phyloP scores from a whole-genome alignment of 2,888 invertebrate species.

The Dryocosmus kuriphilus region DNA sequence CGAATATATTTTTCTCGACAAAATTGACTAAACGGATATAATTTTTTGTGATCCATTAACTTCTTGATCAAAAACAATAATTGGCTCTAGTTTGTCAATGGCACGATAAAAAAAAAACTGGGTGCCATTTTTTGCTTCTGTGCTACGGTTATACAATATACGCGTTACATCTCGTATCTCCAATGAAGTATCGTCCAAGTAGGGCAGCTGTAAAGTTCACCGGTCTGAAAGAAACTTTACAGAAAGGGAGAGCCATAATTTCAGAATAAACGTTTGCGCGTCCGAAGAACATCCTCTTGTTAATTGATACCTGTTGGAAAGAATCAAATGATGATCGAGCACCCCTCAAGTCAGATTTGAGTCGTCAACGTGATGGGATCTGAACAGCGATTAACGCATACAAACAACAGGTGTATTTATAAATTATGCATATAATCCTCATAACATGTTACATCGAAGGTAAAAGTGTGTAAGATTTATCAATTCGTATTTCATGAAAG shows the following conservation, averaged over 20 bases:
- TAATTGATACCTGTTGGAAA: constrained; percentile 11
- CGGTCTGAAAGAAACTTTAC: not conserved
- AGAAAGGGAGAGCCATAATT: constrained; percentile 5
- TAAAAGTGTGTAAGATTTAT: not conserved
- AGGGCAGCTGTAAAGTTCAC: constrained; percentile 11
- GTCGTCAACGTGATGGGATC: not conserved
- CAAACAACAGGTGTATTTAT: too few species aligned
- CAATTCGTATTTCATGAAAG: not conserved
- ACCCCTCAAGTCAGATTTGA: not conserved
- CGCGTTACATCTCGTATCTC: not conserved
- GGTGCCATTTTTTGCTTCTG: not conserved
- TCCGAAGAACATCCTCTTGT: not conserved
- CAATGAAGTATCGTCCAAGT: not conserved
- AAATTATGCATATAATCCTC: not conserved
- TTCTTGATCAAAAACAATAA: not conserved
- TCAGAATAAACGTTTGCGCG: constrained; percentile 6
- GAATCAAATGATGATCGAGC: constrained; percentile 14
- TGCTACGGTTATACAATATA: not conserved
- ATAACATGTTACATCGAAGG: not conserved
- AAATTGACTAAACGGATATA: not conserved
- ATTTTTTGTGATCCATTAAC: not conserved
- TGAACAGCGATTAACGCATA: not conserved
- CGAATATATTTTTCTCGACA: not conserved
- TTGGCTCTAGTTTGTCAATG: constrained; percentile 6
- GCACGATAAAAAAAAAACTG: not conserved